These are phyloP conservation scores for Dorcus parallelipipedus DNA, from an alignment of 2,888 invertebrate species.

Conservation along the genomic window DNA sequence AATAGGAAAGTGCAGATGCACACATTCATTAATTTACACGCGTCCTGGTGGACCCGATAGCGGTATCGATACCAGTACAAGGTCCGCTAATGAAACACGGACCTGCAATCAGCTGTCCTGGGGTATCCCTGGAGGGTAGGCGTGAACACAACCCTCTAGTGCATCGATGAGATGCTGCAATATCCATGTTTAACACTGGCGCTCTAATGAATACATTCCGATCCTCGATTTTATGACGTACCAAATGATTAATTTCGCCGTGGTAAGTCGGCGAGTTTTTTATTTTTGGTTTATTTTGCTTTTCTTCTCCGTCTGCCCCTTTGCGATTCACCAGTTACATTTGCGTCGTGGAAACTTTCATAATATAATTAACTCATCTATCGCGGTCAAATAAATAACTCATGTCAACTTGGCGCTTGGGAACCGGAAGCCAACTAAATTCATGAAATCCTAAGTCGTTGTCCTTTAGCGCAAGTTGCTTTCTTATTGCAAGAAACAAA, in stretches of 20 bases:
- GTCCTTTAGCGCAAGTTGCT: too few species aligned
- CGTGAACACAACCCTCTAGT: conserved; percentile 4
- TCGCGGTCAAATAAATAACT: too few species aligned
- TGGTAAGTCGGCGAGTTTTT: neutral
- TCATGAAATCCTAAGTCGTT: too few species aligned
- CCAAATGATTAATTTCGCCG: conserved; percentile 4
- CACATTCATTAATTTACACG: conserved; percentile 28
- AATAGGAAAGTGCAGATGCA: conserved; percentile 1
- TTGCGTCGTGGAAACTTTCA: neutral
- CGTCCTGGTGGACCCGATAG: conserved; percentile 32
- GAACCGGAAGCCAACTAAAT: too few species aligned
- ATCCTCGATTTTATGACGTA: conserved; percentile 7
- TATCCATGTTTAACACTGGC: conserved; percentile 5
- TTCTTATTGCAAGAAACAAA: too few species aligned
- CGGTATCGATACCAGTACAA: conserved; percentile 37
- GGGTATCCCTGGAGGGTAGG: conserved; percentile 20
- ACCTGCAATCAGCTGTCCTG: conserved; percentile 43
- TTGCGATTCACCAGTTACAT: neutral
- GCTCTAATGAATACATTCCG: conserved; percentile 9
- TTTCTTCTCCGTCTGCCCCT: neutral
- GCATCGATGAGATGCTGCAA: conserved; percentile 9
- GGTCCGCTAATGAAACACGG: conserved; percentile 49
- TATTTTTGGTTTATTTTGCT: neutral
- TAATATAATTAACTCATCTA: too few species aligned
- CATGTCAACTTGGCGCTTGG: too few species aligned